Evolutionary conservation across 2,113 vertebrate species (phyloP).

Genomic region (Chaetorhynchus papuensis): DNA sequence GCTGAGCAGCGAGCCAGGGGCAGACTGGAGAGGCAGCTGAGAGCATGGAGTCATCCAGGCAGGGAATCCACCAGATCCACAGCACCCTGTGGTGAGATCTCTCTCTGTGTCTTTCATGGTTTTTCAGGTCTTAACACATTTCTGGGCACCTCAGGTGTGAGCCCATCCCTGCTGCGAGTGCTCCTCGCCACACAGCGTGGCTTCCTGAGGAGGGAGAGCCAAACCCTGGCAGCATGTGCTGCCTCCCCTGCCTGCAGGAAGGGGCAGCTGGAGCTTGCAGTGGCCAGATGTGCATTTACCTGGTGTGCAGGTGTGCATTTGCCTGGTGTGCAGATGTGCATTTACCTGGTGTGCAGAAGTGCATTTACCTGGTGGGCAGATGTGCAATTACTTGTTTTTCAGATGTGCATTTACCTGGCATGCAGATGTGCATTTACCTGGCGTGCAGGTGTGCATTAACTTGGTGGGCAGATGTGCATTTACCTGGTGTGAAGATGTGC

Average conservation of each 20-base stretch:
- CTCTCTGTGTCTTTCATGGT: not conserved
- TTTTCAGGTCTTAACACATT: not conserved
- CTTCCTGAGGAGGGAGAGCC: not conserved
- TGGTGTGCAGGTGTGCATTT: not conserved
- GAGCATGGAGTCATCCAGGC: not conserved
- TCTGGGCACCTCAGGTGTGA: not conserved
- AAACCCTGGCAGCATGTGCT: not conserved
- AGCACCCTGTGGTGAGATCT: not conserved
- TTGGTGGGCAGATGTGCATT: too few species aligned
- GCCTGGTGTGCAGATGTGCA: not conserved
- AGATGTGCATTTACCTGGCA: too few species aligned
- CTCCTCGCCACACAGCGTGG: not conserved
- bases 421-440: not conserved
- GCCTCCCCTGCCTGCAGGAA: fast-evolving
- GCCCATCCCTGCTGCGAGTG: not conserved
- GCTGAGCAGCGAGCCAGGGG: not conserved
- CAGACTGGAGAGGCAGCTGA: not conserved
- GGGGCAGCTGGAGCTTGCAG: not conserved
- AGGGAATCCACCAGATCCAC: not conserved
- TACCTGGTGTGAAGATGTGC: not conserved
- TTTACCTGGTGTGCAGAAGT: not conserved
- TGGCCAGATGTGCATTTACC: too few species aligned
- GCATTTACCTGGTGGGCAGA: too few species aligned
- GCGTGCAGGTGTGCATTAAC: too few species aligned
- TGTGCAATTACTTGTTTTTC: too few species aligned